Evolutionary conservation across 2,888 invertebrate species (phyloP), one percentile per base, ranked within the genome.

Genomic region (Parnassius apollo): DNA sequence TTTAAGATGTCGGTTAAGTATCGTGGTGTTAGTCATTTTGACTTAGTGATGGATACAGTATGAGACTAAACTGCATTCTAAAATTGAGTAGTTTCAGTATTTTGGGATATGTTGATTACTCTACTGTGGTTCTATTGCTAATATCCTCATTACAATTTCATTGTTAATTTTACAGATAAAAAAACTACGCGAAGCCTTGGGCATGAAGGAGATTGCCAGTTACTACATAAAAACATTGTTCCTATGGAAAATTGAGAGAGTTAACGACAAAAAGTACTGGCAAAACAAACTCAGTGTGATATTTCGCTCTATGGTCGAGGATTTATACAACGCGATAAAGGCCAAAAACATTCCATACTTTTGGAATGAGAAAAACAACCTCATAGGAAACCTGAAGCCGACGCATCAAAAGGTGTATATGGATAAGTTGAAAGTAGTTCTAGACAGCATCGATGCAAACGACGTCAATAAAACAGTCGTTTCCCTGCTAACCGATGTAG

Each of bases 161-260:
- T 35, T 35, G 4, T 7, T 35, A 7, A 13, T 49, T 4, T 78
- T 74, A 11, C 74, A 89, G 89, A 70, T 89, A 2, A 89, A 94
- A 83, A 93, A 93, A 81, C 71, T 94, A 9, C 83, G 93, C 9
- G 92, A 93, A 68, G 78, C 77, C 0, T 77, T 86, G 2, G 75
- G 83, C 2, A 85, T 92, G 80, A 80, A 84, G 55, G 75, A 72
- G 1, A 85, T 94, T 48, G 90, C 92, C 0, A 94, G 94, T 67
- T 94, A 94, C 71, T 93, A 91, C 70, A 93, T 94, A 51, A 94
- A 94, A 73, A 93, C 93, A 0, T 70, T 93, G 2, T 91, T 91
- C 67, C 77, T 93, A 9, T 90, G 92, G 83, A 86, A 88, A 75
- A 75, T 85, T 2, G 71, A 81, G 25, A 50, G 42, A 11, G 9